Evolutionary conservation across 2,113 vertebrate genomes (phyloP), one percentile per base, ranked within the genome.

Genomic region (Paramisgurnus dabryanus): DNA sequence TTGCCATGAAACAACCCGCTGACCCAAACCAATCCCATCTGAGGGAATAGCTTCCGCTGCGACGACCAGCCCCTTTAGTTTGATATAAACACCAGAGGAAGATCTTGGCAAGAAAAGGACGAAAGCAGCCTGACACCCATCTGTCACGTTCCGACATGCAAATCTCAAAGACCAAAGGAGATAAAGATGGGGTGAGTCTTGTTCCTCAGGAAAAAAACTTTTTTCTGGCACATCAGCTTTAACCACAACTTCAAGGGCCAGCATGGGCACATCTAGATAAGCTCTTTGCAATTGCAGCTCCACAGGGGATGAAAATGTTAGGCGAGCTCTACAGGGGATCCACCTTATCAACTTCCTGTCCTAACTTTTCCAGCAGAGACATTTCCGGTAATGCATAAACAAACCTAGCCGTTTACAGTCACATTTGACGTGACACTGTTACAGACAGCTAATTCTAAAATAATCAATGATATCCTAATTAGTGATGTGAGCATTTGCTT

Each of bases 271-370:
- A 50, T 50, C 67, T 77, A 79, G 83, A 85, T 71, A 82, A 76
- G 43, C 66, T 49, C 34, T 72, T 63, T 55, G 64, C 80, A 53
- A 65, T 66, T 55, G 47, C 49, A 63, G 66, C 49, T 61, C 66
- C 55, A 41, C 60, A 58, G 66, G 67, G 80, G 34, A 70, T 2
- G 22, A 79, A 61, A 78, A 39, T 61, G 58, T 6, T 47, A 41
- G 63, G 69, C 61, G 67, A 84, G 71, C 75, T 75, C 49, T 65
- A 10, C 22, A 43, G 69, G 57, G 83, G 64, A 53, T 81, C 79
- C 67, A 50, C 68, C 60, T 45, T 81, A 85, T 85, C 80, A 82
- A 82, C 67, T 85, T 85, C 76, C 76, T 82, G 69, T 55, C 70
- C 65, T 65, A 34, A 66, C 70, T 79, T 61, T 58, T 66, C 74